Evolutionary conservation across 2,888 invertebrate species (phyloP).

Genomic region (Drosophila neonasuta): DNA sequence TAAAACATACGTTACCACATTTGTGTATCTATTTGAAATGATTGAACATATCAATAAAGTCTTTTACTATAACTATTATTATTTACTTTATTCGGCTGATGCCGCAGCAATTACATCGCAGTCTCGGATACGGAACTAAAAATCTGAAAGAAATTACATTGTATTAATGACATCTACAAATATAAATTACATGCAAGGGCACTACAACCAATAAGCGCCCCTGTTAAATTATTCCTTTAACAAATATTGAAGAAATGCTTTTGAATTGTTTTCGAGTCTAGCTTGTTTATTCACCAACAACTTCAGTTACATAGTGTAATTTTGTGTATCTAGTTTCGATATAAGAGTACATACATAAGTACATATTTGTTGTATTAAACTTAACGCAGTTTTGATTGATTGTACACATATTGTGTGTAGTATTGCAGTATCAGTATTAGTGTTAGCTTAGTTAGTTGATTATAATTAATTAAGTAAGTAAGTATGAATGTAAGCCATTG

Average conservation of each 20-base stretch:
- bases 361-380: constrained; percentile 40
- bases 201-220: too few relatives aligned
- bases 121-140: too few relatives aligned
- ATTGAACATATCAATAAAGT: neutral
- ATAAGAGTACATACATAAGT: constrained; percentile 31
- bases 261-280: constrained; percentile 48
- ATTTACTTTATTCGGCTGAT: too few relatives aligned
- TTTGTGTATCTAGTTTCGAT: constrained; percentile 42
- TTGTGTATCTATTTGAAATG: neutral
- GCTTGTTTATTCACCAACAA: constrained; percentile 76
- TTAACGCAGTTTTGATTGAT: constrained; percentile 50
- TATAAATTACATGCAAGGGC: too few relatives aligned
- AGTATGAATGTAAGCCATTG: constrained; percentile 18
- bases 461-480: constrained; percentile 18
- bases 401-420: constrained; percentile 21
- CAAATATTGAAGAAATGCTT: neutral
- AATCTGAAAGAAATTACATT: too few relatives aligned
- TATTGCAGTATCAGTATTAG: constrained; percentile 8
- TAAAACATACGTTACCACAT: constrained; percentile 20
- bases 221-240: neutral
- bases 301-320: constrained; percentile 72
- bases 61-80: neutral
- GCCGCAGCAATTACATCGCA: too few relatives aligned
- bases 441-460: constrained; percentile 37
- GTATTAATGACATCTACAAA: too few relatives aligned